Evolutionary conservation across 2,888 invertebrate species (phyloP), one percentile per base, ranked within the genome.

Genomic region (Leucozona laternaria): DNA sequence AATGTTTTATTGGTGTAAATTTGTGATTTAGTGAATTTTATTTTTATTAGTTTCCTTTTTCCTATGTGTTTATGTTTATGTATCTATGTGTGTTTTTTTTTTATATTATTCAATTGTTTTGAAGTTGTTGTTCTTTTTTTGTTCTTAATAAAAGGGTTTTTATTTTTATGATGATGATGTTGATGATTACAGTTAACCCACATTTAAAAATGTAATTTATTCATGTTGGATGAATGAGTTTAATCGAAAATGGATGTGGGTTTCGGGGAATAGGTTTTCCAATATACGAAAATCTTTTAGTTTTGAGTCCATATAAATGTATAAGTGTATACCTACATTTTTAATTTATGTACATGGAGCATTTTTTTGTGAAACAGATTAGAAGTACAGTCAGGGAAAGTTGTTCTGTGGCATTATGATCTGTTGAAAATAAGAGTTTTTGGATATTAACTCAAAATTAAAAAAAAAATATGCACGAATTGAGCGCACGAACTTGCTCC

Each of bases 1-100:
- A 79, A 75, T 86, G 86, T 86, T 86, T 86, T 82, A 86, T 82
- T 82, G 82, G 43, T 82, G 82, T 82, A 73, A 82, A 79, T 57
- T 72, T 85, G 77, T 85, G 81, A 85, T 85, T 85, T 81, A 85
- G 72, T 72, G 72, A 68, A 68, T 60, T 77, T 55, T 58, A 58
- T 81, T 34, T 28, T 70, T 60, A 22, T 77, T 48, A 77, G 53
- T 40, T 82, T 75, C 53, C 25, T 40, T 70, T 64, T 60, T 45
- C 17, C 11, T 71, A 8, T 22, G 4, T 17, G 37, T 34, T 11
- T 17, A 15, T 37, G 2, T 28, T 2, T 37, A 7, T 20, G 17
- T 20, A 22, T 31, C 4, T 25, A 25, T 3, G 31, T 11, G 8
- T 6, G 22, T 6, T 11, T 20, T 6, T 58, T 17, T 20, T 20